Evolutionary conservation across 2,797 vertebrate genomes (phyloP).

Genomic region (Rallus crepitans): DNA sequence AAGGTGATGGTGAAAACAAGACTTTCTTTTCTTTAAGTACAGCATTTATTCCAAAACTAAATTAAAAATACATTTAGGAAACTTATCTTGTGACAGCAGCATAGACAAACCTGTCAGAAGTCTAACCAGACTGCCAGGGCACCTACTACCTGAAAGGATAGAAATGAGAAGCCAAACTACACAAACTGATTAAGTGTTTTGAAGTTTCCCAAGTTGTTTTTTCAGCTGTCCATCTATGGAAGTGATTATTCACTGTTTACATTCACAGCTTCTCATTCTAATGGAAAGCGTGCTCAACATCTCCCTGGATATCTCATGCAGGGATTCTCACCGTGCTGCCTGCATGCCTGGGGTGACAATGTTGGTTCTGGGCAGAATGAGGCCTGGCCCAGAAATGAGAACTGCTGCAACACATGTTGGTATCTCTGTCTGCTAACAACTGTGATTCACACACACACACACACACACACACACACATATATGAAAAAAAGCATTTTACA

Average conservation of each 20-base stretch:
- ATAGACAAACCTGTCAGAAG: background rate
- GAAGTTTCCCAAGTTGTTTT: background rate
- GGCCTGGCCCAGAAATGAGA: background rate
- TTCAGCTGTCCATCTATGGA: background rate
- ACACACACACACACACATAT: no score
- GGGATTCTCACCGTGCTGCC: background rate
- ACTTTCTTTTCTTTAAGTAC: background rate
- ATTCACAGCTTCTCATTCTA: background rate
- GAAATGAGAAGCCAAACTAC: background rate
- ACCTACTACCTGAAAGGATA: background rate
- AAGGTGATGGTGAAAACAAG: constrained; percentile 77
- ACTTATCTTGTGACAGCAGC: background rate
- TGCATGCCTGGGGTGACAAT: no score
- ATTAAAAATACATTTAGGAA: background rate
- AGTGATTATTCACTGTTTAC: background rate
- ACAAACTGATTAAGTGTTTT: background rate
- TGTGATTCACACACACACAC: background rate
- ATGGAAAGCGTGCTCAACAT: rapidly evolving
- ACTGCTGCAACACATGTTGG: background rate
- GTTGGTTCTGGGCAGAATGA: background rate
- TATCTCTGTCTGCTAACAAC: background rate
- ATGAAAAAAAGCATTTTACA: background rate
- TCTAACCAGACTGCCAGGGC: background rate
- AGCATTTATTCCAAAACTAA: background rate
- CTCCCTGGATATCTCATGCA: rapidly evolving